Conservation (phyloP, 2,797 vertebrate genomes). For the Anguilla megastoma region DNA sequence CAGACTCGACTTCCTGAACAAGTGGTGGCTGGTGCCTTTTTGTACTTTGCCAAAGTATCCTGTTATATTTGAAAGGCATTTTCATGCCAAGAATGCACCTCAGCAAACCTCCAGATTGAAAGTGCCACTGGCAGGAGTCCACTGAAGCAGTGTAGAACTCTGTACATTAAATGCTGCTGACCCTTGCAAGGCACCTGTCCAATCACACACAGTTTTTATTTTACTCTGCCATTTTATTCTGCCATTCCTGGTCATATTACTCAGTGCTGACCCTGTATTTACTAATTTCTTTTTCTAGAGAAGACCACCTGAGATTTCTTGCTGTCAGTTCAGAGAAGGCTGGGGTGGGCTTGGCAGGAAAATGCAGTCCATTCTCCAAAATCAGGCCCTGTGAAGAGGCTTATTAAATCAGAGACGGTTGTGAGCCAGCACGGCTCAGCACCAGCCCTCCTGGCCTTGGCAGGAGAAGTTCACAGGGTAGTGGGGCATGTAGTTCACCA, state of each 20-base stretch:
- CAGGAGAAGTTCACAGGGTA: background rate
- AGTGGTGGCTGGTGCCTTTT: background rate
- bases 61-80: background rate
- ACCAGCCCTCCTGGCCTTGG: background rate
- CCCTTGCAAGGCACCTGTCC: background rate
- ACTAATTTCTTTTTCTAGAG: background rate
- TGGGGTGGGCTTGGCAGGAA: background rate
- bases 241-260: background rate
- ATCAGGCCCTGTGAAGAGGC: background rate
- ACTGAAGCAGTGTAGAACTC: background rate
- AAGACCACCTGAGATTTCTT: background rate
- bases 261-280: background rate
- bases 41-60: background rate
- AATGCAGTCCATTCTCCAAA: background rate
- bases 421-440: background rate
- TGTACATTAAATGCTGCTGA: background rate
- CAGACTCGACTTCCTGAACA: background rate
- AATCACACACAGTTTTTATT: background rate
- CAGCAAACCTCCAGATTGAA: background rate
- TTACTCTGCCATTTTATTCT: background rate
- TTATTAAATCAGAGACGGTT: background rate
- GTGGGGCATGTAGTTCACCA: background rate
- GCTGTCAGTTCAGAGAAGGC: background rate
- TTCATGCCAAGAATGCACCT: background rate
- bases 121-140: background rate